These are phyloP conservation scores for Ovis canadensis DNA, from an alignment of 2,113 vertebrate species.

Conservation along the genomic window DNA sequence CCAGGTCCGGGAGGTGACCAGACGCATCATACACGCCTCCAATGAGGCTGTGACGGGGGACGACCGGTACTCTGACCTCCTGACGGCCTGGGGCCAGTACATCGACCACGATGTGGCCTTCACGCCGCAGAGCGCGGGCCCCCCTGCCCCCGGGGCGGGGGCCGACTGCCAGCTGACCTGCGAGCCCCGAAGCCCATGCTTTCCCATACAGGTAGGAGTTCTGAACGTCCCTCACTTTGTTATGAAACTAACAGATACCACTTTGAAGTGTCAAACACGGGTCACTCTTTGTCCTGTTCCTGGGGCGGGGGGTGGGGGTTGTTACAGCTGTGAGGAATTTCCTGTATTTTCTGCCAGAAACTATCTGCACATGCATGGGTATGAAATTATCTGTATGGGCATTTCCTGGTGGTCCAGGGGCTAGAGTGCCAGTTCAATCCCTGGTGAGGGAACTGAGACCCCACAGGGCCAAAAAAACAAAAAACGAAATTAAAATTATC, in stretches of 20 bases:
- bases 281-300: accelerated
- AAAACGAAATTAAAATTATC: background rate
- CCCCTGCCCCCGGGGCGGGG: slow-evolving; percentile 49
- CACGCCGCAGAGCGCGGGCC: slow-evolving; percentile 87
- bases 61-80: slow-evolving; percentile 85
- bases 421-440: background rate
- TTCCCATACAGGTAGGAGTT: slow-evolving; percentile 89
- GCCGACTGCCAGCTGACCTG: slow-evolving; percentile 82
- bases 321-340: background rate
- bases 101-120: slow-evolving; percentile 91
- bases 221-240: accelerated
- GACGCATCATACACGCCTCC: slow-evolving; percentile 81
- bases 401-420: background rate
- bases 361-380: accelerated
- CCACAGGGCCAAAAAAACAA: background rate
- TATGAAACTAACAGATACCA: background rate
- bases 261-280: background rate
- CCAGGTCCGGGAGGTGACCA: slow-evolving; percentile 90
- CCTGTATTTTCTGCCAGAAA: accelerated
- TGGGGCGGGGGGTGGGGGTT: accelerated
- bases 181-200: slow-evolving; percentile 85
- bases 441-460: background rate
- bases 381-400: background rate
- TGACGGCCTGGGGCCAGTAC: slow-evolving; percentile 95
- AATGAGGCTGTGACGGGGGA: slow-evolving; percentile 81